phyloP scores from a whole-genome alignment of 2,113 vertebrate genomes.

The Psammodynastes pulverulentus region DNA sequence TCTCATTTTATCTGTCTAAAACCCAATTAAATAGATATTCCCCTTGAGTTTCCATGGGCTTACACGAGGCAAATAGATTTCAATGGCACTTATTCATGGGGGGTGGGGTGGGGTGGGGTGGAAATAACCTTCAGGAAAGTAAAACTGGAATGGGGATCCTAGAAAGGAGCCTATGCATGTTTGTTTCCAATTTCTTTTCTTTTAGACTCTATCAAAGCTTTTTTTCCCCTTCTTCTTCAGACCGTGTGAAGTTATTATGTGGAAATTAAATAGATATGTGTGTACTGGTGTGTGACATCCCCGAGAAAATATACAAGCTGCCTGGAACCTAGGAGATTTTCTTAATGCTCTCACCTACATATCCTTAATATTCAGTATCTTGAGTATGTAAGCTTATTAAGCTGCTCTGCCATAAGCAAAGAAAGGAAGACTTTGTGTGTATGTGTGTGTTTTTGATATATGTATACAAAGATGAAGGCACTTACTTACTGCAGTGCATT shows the following conservation, averaged over 20 bases:
- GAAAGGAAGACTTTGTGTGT: neutral
- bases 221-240: neutral
- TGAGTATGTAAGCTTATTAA: neutral
- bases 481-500: neutral
- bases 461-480: neutral
- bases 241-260: neutral
- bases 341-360: neutral
- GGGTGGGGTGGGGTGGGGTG: neutral
- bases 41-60: neutral
- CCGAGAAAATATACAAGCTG: neutral
- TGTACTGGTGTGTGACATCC: neutral
- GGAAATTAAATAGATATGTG: neutral
- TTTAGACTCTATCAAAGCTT: neutral
- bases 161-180: neutral
- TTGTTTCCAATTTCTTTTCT: neutral
- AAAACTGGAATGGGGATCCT: neutral
- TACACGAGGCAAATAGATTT: neutral
- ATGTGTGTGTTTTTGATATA: no score
- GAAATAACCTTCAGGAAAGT: neutral
- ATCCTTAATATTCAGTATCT: neutral
- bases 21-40: conserved; percentile 5
- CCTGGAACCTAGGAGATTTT: neutral
- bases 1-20: conserved; percentile 9
- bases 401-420: neutral
- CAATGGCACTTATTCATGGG: neutral